phyloP scores from a whole-genome alignment of 2,888 invertebrate species.

The Parelbella ahira region DNA sequence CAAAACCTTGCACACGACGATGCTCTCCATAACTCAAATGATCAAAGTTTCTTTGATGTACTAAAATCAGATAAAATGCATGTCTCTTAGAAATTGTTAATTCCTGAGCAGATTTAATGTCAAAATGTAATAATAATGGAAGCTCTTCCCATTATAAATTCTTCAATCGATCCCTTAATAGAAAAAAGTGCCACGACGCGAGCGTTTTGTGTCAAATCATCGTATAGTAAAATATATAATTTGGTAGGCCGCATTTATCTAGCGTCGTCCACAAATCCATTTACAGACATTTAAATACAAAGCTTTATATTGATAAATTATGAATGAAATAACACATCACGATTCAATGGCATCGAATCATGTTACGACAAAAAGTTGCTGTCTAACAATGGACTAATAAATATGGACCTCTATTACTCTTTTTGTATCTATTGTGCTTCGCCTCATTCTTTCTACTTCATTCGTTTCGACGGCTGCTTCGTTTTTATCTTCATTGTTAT shows the following conservation, averaged over 20 bases:
- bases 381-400: slow-evolving; percentile 69
- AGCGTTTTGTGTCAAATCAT: slow-evolving; percentile 69
- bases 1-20: slow-evolving; percentile 30
- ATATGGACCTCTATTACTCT: slow-evolving; percentile 62
- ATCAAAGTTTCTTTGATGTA: slow-evolving; percentile 16
- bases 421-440: slow-evolving; percentile 50
- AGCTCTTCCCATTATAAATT: slow-evolving; percentile 18
- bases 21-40: slow-evolving; percentile 9
- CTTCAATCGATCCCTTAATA: slow-evolving; percentile 45
- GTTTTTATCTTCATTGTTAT: slow-evolving; percentile 53
- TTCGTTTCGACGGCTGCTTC: slow-evolving; percentile 42
- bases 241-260: slow-evolving; percentile 61
- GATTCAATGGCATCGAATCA: slow-evolving; percentile 53
- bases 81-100: too few species aligned
- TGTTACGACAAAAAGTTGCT: slow-evolving; percentile 62
- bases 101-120: too few species aligned
- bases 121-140: too few species aligned
- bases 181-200: slow-evolving; percentile 59
- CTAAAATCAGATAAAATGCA: too few species aligned
- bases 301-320: slow-evolving; percentile 71
- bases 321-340: slow-evolving; percentile 66
- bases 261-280: slow-evolving; percentile 52
- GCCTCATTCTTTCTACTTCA: slow-evolving; percentile 46
- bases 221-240: slow-evolving; percentile 63
- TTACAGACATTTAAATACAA: slow-evolving; percentile 69